Base-by-base conservation (phyloP, 2,888 invertebrate genomes). In the Drosophila sordidapex region DNA sequence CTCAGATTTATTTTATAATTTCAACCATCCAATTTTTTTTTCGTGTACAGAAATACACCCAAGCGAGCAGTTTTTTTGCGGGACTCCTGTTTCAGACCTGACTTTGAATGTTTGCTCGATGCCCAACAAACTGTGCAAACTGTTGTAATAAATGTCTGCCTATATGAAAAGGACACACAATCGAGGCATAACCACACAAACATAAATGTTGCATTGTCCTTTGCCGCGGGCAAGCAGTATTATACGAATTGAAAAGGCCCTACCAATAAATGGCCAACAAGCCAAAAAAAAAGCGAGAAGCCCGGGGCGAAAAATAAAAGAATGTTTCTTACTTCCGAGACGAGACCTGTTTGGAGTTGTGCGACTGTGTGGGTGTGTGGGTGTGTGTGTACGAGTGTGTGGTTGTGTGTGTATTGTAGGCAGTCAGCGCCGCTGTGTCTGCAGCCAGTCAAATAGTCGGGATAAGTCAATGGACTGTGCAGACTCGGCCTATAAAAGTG, bases 351-450 rank as follows among this genome's bases (percentile, higher is more conserved):
- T 0, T 31, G 15, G 21, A 29, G 38, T 35, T 54, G 3, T 27
- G 18, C 29, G 13, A 29, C 13, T 35, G 35, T 35, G 35, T 1
- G 21, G 21, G 21, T 21, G 21, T 21, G 21, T n/a, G 43, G 11
- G 46, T 13, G 46, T 21, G 43, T 21, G 40, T 43, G 5, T n/a
- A 29, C 29, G 31, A 31, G 53, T 1, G 15, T n/a, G 43, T n/a
- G 5, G 21, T 21, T 2, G 43, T n/a, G n/a, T 21, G 48, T 35
- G 31, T 36, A 35, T 60, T 63, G 21, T 57, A 53, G 36, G 43
- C 53, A 65, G 59, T 53, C 25, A 77, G 90, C 90, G 85, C 76
- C 89, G 54, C 64, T 29, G 60, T 87, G 89, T 90, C 87, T 90
- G 70, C 43, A 53, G 60, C 33, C 59, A 54, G 52, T 40, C 52